Evolutionary conservation across 2,113 vertebrate genomes (phyloP), one percentile per base, ranked within the genome.

Genomic region (Notarius quadriscutis): DNA sequence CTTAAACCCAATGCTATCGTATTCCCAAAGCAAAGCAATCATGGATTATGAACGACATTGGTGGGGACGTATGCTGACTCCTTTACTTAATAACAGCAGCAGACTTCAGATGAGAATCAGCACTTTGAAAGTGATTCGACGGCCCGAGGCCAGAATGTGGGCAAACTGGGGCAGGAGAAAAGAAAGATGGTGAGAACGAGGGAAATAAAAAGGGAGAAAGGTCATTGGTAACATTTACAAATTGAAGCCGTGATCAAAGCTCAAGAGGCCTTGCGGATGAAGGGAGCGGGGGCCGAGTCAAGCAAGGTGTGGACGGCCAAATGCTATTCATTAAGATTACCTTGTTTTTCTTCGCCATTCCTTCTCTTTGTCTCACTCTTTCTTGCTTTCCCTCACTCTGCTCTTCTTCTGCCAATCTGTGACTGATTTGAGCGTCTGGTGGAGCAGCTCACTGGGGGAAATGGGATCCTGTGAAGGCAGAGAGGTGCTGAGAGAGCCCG

Each of bases 381-480:
- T 81, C 79, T 81, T 60, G 53, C 34, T 93, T 92, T 91, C 90
- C 92, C 62, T 89, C 91, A 82, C 81, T 86, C 94, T 95, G 95
- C 93, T 95, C 95, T 94, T 94, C 93, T 95, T 96, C 95, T 93
- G 89, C 92, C 95, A 96, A 96, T 94, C 96, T 96, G 96, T 97
- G 96, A 97, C 97, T 97, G 96, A 98, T 98, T 98, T 97, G 95
- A 95, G 94, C 85, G 95, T 95, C 95, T 96, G 96, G 95, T 95
- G 95, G 92, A 93, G 96, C 95, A 95, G 93, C 91, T 95, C 96
- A 95, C 95, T 92, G 90, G 93, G 93, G 93, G 94, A 96, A 95
- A 96, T 94, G 93, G 92, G 95, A 96, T 96, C 92, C 95, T 94
- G 94, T 50, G 58, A 80, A 88, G 86, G 50, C 82, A 22, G 34